Conservation (phyloP, 2,888 invertebrate genomes). For the Pogonocherus hispidulus region DNA sequence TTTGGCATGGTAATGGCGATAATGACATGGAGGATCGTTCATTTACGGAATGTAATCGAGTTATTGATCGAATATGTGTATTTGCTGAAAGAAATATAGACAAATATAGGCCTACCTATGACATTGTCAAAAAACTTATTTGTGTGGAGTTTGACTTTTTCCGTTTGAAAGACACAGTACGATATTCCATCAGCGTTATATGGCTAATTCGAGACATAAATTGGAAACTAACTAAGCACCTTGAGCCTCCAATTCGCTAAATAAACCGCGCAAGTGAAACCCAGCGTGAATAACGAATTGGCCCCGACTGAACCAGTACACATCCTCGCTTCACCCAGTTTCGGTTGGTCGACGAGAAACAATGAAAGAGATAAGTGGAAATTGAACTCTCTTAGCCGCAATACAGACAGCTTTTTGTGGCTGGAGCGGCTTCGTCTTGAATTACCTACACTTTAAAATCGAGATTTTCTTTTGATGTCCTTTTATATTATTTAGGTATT, state of each 20-base stretch:
- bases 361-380: not conserved
- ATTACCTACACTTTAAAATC: not conserved
- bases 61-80: no score
- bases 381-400: constrained; percentile 3
- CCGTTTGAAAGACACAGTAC: no score
- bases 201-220: not conserved
- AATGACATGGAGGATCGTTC: no score
- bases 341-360: not conserved
- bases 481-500: not conserved
- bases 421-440: not conserved
- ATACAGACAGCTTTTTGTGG: not conserved
- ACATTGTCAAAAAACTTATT: no score
- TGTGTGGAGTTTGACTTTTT: no score
- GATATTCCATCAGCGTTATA: no score
- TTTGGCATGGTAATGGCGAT: no score
- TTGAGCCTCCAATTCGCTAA: not conserved
- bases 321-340: not conserved
- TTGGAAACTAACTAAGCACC: not conserved
- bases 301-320: not conserved
- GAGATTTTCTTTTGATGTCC: not conserved
- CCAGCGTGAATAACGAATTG: not conserved
- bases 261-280: not conserved
- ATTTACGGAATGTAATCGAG: no score
- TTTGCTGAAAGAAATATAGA: no score
- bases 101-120: no score